Percentiles rank a stretch among this genome's conserved stretches.
Conservation (phyloP, 2,797 vertebrate species). For the Threskiornis aethiopicus region DNA sequence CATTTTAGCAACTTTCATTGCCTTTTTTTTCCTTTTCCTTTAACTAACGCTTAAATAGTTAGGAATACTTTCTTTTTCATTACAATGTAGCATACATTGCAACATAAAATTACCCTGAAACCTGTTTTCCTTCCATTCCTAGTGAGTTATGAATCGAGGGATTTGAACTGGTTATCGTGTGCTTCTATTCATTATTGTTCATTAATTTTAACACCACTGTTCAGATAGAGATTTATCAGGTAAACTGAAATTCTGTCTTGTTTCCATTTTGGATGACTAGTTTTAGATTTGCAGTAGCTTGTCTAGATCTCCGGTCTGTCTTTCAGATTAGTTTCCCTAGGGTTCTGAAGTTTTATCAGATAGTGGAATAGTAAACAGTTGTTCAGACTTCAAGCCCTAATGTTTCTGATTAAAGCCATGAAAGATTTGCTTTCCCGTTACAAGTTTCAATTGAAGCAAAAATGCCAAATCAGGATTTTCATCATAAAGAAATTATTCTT, state of each 20-base stretch:
- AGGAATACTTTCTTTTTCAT: not conserved
- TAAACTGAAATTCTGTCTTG: not conserved
- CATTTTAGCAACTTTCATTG: not conserved
- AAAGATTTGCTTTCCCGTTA: slow-evolving; percentile 14
- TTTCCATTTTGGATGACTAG: not conserved
- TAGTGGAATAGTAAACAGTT: slow-evolving; percentile 36
- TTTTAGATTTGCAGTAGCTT: slow-evolving; percentile 6
- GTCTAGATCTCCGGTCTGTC: not conserved
- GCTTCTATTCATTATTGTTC: not conserved
- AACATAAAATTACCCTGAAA: not conserved
- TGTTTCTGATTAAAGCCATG: not conserved
- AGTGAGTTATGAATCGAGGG: not conserved
- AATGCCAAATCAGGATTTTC: not conserved
- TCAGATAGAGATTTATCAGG: not conserved
- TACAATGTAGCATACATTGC: not conserved
- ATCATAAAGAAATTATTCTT: not conserved
- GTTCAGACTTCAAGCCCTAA: slow-evolving; percentile 28
- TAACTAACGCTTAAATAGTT: not conserved
- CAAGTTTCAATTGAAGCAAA: not conserved
- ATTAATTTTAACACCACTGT: not conserved
- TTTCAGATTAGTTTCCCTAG: slow-evolving; percentile 40
- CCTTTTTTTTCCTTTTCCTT: not conserved
- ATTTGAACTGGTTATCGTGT: not conserved
- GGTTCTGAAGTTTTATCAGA: slow-evolving; percentile 16
- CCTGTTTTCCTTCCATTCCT: not conserved